phyloP scores from a whole-genome alignment of 1,140 invertebrate genomes.

The Drosophila bocki region DNA sequence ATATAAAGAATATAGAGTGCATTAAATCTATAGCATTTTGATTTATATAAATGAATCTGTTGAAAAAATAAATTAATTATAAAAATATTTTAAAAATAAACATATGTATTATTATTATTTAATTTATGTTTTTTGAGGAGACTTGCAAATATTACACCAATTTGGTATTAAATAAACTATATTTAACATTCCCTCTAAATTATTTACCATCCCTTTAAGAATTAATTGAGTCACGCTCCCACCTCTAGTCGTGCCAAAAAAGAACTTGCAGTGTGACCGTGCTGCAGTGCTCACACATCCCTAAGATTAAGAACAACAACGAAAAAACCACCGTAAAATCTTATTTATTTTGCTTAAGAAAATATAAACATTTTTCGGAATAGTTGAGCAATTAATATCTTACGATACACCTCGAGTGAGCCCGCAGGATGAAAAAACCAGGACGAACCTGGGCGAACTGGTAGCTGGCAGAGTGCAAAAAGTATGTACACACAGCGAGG shows the following conservation, averaged over 20 bases:
- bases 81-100: too few species aligned
- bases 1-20: background rate
- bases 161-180: too few species aligned
- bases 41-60: background rate
- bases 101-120: too few species aligned
- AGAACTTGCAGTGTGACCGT: constrained; percentile 8
- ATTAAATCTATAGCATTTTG: background rate
- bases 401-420: too few species aligned
- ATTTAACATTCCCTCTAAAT: too few species aligned
- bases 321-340: constrained; percentile 42
- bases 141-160: too few species aligned
- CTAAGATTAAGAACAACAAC: constrained; percentile 42
- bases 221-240: background rate
- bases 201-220: too few species aligned
- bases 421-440: background rate
- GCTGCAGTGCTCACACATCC: constrained; percentile 7
- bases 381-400: background rate
- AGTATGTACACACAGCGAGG: constrained; percentile 37
- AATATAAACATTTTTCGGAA: background rate
- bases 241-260: background rate
- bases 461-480: constrained; percentile 18
- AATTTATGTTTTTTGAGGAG: too few species aligned
- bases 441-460: background rate
- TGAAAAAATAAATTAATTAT: too few species aligned
- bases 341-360: constrained; percentile 19